Conservation (phyloP, 1,140 invertebrate genomes). For the Drosophila saltans region DNA sequence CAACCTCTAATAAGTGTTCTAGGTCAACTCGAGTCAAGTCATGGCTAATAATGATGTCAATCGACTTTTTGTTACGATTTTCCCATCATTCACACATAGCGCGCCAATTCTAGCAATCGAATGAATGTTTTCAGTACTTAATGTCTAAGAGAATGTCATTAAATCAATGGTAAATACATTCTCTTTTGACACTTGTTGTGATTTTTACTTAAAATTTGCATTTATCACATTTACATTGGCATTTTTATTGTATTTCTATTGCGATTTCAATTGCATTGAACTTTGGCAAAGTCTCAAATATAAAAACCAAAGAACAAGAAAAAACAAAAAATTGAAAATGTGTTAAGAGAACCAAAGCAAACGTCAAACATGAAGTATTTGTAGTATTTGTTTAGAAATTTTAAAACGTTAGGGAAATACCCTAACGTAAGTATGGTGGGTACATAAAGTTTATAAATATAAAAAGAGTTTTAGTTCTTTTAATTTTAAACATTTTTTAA, state of each 20-base stretch:
- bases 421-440: neutral
- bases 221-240: slow-evolving; percentile 36
- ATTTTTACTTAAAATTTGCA: slow-evolving; percentile 29
- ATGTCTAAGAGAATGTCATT: slow-evolving; percentile 8
- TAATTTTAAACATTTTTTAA: no score
- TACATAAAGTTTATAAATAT: neutral
- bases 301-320: slow-evolving; percentile 25
- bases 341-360: slow-evolving; percentile 23
- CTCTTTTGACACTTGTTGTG: slow-evolving; percentile 24
- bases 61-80: slow-evolving; percentile 25
- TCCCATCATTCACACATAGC: slow-evolving; percentile 24
- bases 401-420: neutral
- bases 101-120: neutral
- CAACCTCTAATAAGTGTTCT: slow-evolving; percentile 75
- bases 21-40: slow-evolving; percentile 63
- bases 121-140: neutral
- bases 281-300: slow-evolving; percentile 71
- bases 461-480: no score
- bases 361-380: slow-evolving; percentile 14
- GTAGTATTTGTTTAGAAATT: neutral
- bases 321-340: slow-evolving; percentile 12
- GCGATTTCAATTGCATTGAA: slow-evolving; percentile 59
- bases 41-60: slow-evolving; percentile 66
- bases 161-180: slow-evolving; percentile 22
- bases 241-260: slow-evolving; percentile 36